These are phyloP conservation scores for Steatornis caripensis DNA, from an alignment of 2,113 vertebrate genomes.

Conservation along the genomic window DNA sequence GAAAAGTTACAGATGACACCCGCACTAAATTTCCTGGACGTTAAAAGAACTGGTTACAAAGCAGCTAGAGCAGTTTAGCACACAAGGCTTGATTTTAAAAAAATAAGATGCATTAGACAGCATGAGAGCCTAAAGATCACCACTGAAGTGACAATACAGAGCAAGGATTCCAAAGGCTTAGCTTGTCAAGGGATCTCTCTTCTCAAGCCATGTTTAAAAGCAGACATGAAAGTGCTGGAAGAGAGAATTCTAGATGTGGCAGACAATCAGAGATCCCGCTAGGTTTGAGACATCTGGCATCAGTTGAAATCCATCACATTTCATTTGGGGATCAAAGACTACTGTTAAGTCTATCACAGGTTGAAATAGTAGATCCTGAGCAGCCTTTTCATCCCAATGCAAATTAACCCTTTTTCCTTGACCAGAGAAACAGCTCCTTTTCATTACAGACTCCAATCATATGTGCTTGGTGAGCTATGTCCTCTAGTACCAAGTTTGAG, in stretches of 20 bases:
- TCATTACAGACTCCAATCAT: background rate
- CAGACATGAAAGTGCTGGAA: conserved; percentile 71
- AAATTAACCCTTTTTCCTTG: conserved; percentile 50
- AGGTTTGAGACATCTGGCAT: conserved; percentile 77
- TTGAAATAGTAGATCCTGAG: conserved; percentile 60
- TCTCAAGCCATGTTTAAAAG: conserved; percentile 61
- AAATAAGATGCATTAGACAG: background rate
- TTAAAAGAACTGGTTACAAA: conserved; percentile 23
- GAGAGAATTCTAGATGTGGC: conserved; percentile 65
- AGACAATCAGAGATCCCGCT: conserved; percentile 71
- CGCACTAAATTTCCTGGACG: conserved; percentile 19
- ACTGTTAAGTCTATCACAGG: conserved; percentile 57
- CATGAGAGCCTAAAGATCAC: conserved; percentile 58
- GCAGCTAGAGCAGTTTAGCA: conserved; percentile 34
- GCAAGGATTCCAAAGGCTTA: conserved; percentile 60
- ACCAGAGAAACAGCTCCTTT: conserved; percentile 48
- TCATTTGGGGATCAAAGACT: conserved; percentile 75
- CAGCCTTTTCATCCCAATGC: conserved; percentile 56
- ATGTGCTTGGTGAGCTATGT: background rate
- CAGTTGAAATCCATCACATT: conserved; percentile 77
- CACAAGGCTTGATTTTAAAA: background rate
- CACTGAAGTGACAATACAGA: conserved; percentile 35
- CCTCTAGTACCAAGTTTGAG: background rate
- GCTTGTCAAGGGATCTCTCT: conserved; percentile 67
- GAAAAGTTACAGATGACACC: conserved; percentile 17